Conservation (phyloP, 2,797 vertebrate genomes). For the Erethizon dorsatum region DNA sequence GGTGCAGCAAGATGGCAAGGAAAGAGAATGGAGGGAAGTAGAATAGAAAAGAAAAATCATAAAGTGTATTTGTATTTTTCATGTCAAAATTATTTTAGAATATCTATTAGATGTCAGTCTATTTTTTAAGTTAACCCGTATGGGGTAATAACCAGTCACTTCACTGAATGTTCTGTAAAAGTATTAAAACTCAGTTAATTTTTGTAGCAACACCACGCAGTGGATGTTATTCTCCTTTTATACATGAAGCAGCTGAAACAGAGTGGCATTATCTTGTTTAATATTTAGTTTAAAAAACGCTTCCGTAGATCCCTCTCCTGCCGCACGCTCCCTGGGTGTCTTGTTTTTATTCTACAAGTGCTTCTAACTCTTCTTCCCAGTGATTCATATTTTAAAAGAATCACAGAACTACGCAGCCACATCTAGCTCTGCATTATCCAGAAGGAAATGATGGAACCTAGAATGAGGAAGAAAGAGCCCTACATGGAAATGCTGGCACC, state of each 20-base stretch:
- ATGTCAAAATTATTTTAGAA: slow-evolving; percentile 18
- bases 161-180: slow-evolving; percentile 6
- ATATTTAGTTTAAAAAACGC: neutral
- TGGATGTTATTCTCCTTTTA: neutral
- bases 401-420: neutral
- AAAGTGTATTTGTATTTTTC: neutral
- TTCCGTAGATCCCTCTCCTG: neutral
- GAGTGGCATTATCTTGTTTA: neutral
- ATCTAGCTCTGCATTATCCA: neutral
- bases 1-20: neutral
- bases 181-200: neutral
- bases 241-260: neutral
- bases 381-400: neutral
- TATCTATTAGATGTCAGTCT: neutral
- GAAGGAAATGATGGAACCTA: neutral
- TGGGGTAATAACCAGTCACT: neutral
- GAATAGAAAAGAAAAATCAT: neutral
- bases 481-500: neutral
- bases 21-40: neutral
- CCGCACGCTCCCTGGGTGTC: neutral
- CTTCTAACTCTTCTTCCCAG: neutral
- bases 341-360: neutral
- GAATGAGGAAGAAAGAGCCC: neutral
- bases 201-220: neutral
- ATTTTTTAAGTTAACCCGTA: neutral